These are phyloP conservation scores for Drosophila mimetica DNA, from an alignment of 2,888 invertebrate genomes.

Conservation along the genomic window DNA sequence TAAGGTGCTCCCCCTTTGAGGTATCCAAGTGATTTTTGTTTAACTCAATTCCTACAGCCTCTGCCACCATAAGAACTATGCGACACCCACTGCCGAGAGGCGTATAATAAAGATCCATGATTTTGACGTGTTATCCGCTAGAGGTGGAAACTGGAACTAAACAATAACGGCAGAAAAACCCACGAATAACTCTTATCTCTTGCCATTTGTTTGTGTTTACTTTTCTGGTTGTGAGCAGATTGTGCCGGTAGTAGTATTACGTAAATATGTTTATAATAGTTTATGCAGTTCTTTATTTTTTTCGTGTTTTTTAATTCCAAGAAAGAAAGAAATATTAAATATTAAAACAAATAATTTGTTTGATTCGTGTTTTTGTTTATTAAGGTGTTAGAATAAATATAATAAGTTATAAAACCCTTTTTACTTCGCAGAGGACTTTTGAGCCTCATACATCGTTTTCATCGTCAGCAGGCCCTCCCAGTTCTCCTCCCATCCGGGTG, in stretches of 20 bases:
- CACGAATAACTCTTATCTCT: conserved; percentile 3
- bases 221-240: neutral
- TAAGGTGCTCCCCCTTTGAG: conserved; percentile 86
- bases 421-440: neutral
- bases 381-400: neutral
- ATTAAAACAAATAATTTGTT: too few species aligned
- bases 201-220: neutral
- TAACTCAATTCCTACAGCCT: conserved; percentile 87
- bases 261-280: too few species aligned
- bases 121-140: neutral
- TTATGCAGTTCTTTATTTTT: too few species aligned
- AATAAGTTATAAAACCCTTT: too few species aligned
- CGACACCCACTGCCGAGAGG: conserved; percentile 88
- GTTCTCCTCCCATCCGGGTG: conserved; percentile 86
- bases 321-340: too few species aligned
- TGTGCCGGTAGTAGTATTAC: too few species aligned
- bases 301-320: too few species aligned
- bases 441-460: conserved; percentile 71
- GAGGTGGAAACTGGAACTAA: conserved; percentile 1
- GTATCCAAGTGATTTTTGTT: conserved; percentile 86
- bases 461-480: conserved; percentile 85
- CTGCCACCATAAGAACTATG: conserved; percentile 87
- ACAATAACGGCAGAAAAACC: neutral
- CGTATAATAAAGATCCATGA: conserved; percentile 87
- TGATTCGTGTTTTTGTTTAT: too few species aligned